Evolutionary conservation across 2,797 vertebrate genomes (phyloP), one percentile per base, ranked within the genome.

Genomic region (Centropyge bicolor): DNA sequence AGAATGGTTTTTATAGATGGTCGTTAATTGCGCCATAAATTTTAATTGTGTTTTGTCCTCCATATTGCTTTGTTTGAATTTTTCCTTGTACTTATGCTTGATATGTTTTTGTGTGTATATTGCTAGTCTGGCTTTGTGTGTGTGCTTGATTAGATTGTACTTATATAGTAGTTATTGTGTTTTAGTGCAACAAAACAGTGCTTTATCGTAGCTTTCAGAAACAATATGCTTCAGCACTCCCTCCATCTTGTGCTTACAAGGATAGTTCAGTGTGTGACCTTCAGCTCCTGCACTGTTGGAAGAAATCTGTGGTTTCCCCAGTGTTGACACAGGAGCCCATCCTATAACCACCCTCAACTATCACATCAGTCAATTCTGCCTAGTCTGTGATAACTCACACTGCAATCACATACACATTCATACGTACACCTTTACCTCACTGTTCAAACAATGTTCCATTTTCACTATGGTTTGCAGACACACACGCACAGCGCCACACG

Each of bases 331-430:
- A 91, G 86, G 64, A 91, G 89, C 86, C 80, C 80, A 81, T 77
- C 87, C 84, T 76, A 76, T 90, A 91, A 85, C 89, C 74, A 72
- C 78, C 84, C 46, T 86, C 82, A 84, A 87, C 90, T 66, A 86
- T 88, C 88, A 76, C 83, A 81, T 88, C 89, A 94, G 91, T 95
- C 92, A 86, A 93, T 95, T 89, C 82, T 77, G 76, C 79, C 66
- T 35, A 93, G 92, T 93, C 92, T 92, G 90, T 94, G 91, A 93
- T 92, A 93, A 90, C 92, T 91, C 87, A 63, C 72, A 79, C 87
- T 92, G 89, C 91, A 89, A 91, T 94, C 94, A 91, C 90, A 91
- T 81, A 92, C 91, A 93, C 92, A 88, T 89, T 88, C 88, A 82
- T 86, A 88, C 80, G 72, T 81, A 91, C 85, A 93, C 92, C 81